Evolutionary conservation across 2,888 invertebrate species (phyloP).

Genomic region (Synergus gifuensis): DNA sequence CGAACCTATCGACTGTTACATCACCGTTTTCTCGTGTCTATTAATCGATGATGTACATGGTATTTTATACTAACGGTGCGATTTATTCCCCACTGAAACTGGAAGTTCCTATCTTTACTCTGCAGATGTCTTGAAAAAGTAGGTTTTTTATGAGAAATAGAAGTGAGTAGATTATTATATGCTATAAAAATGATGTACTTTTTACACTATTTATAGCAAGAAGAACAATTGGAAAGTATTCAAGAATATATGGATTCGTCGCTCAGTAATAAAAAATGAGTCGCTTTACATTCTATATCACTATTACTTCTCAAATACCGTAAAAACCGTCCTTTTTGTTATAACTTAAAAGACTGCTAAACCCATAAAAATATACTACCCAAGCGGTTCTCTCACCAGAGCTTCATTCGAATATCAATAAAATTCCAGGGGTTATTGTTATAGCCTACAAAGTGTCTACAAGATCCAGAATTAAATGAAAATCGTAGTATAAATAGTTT

Average conservation of each 20-base stretch:
- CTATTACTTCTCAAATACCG: constrained; percentile 1
- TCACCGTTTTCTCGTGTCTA: background rate
- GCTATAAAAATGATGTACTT: constrained; percentile 11
- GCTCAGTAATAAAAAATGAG: background rate
- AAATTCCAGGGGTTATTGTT: background rate
- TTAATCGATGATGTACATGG: background rate
- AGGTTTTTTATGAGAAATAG: constrained; percentile 3
- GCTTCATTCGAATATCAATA: background rate
- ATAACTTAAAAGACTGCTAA: background rate
- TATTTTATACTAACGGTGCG: background rate
- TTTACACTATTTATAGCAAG: background rate
- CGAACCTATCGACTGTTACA: background rate
- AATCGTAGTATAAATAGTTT: background rate
- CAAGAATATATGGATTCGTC: background rate
- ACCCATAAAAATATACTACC: constrained; percentile 23
- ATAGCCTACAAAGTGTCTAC: constrained; percentile 6
- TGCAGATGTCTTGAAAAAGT: background rate
- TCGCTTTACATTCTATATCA: constrained; percentile 11
- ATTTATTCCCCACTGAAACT: background rate
- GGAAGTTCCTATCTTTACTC: background rate
- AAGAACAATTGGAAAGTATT: background rate
- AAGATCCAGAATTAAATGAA: background rate
- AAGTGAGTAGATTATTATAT: background rate
- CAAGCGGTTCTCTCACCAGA: background rate
- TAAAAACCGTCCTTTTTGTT: constrained; percentile 10